phyloP scores from a whole-genome alignment of 2,888 invertebrate genomes.

The Scaeva pyrastri region DNA sequence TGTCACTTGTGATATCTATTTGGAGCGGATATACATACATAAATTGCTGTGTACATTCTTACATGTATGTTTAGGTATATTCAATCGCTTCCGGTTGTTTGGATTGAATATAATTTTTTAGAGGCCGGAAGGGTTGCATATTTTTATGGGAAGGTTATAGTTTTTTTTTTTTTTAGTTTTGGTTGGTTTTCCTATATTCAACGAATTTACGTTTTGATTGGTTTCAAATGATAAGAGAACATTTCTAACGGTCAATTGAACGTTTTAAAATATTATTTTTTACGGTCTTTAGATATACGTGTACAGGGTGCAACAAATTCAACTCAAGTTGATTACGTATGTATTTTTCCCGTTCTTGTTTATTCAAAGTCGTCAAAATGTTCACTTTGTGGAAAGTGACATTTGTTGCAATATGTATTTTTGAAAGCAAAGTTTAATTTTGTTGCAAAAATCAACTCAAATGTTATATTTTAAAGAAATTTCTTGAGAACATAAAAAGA shows the following conservation, averaged over 20 bases:
- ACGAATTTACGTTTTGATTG: conserved; percentile 34
- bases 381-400: too few relatives aligned
- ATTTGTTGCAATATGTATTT: too few relatives aligned
- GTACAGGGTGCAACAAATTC: conserved; percentile 19
- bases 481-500: too few relatives aligned
- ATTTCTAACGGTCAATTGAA: conserved; percentile 69
- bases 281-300: background rate
- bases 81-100: conserved; percentile 15
- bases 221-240: conserved; percentile 52
- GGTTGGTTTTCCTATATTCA: background rate
- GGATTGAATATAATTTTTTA: conserved; percentile 28
- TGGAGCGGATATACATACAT: background rate
- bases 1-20: background rate
- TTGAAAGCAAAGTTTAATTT: too few relatives aligned
- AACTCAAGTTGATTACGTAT: too few relatives aligned
- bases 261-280: conserved; percentile 54
- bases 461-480: too few relatives aligned
- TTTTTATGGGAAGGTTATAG: background rate
- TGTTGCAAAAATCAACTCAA: too few relatives aligned
- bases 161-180: background rate
- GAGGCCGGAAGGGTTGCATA: background rate
- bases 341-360: too few relatives aligned
- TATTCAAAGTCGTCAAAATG: too few relatives aligned
- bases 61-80: too few relatives aligned
- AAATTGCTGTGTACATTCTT: background rate